Percentiles rank a stretch among this genome's conserved stretches.
phyloP scores from a whole-genome alignment of 2,888 invertebrate species.

The Chromoteleia sp. region DNA sequence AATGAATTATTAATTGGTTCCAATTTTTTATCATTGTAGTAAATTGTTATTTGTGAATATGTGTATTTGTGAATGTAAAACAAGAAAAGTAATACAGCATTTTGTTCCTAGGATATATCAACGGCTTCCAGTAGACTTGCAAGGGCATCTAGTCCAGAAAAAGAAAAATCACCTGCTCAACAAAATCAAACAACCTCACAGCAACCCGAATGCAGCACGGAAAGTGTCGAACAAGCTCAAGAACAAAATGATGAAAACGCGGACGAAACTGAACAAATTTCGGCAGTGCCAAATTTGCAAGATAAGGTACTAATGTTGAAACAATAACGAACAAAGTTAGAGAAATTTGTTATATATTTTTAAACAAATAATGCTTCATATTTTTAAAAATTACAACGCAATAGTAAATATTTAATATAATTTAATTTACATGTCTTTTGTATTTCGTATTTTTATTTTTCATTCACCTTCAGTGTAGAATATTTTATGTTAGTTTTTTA shows the following conservation, averaged over 20 bases:
- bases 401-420: no score
- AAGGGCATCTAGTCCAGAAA: constrained; percentile 76
- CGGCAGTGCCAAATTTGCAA: constrained; percentile 43
- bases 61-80: background rate
- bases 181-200: constrained; percentile 62
- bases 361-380: background rate
- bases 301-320: constrained; percentile 37
- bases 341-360: background rate
- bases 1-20: no score
- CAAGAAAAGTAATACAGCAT: background rate
- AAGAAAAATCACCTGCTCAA: constrained; percentile 69
- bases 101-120: constrained; percentile 74
- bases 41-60: background rate
- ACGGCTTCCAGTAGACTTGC: constrained; percentile 70
- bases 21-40: background rate
- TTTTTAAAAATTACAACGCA: no score
- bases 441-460: no score
- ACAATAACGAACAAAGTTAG: background rate
- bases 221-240: constrained; percentile 43
- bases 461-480: no score
- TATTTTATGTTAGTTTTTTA: background rate
- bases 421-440: no score
- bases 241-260: constrained; percentile 61
- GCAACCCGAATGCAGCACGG: constrained; percentile 30
- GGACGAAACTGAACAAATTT: constrained; percentile 67